Conservation (phyloP, 2,888 invertebrate genomes). For the Cheilosia vulpina region DNA sequence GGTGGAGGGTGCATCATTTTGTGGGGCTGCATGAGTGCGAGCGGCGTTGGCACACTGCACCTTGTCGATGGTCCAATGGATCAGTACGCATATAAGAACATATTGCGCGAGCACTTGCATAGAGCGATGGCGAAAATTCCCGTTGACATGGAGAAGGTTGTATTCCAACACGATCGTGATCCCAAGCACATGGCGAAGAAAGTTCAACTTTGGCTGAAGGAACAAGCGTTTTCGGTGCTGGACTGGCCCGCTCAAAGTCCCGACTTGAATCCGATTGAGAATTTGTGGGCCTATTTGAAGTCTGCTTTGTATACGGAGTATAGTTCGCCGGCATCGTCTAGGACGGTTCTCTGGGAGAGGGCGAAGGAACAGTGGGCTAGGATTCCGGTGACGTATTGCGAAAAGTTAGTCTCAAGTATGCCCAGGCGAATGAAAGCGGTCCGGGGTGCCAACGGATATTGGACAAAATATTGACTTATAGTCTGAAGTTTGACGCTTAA, state of each 20-base stretch:
- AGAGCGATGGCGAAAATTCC: constrained; percentile 35
- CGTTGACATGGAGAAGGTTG: neutral
- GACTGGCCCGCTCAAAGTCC: constrained; percentile 70
- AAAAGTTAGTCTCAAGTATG: constrained; percentile 45
- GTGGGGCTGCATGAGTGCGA: constrained; percentile 67
- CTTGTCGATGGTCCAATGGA: constrained; percentile 58
- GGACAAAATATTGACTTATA: constrained; percentile 56
- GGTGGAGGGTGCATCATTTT: constrained; percentile 54
- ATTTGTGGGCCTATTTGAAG: constrained; percentile 68
- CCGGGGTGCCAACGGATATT: constrained; percentile 50
- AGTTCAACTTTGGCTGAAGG: constrained; percentile 52
- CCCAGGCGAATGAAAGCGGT: constrained; percentile 59
- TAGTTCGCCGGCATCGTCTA: constrained; percentile 48
- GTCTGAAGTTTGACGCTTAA: neutral
- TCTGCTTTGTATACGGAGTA: constrained; percentile 60
- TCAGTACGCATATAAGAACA: constrained; percentile 55
- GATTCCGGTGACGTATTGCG: constrained; percentile 55
- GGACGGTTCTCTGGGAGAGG: constrained; percentile 37
- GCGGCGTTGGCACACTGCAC: constrained; percentile 59
- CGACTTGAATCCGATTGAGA: constrained; percentile 67
- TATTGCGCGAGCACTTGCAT: constrained; percentile 13
- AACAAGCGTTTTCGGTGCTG: constrained; percentile 46
- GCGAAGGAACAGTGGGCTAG: constrained; percentile 49
- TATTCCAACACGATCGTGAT: constrained; percentile 66
- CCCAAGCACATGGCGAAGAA: constrained; percentile 65